Evolutionary conservation across 2,888 invertebrate genomes (phyloP).

Genomic region (Elmis aenea): DNA sequence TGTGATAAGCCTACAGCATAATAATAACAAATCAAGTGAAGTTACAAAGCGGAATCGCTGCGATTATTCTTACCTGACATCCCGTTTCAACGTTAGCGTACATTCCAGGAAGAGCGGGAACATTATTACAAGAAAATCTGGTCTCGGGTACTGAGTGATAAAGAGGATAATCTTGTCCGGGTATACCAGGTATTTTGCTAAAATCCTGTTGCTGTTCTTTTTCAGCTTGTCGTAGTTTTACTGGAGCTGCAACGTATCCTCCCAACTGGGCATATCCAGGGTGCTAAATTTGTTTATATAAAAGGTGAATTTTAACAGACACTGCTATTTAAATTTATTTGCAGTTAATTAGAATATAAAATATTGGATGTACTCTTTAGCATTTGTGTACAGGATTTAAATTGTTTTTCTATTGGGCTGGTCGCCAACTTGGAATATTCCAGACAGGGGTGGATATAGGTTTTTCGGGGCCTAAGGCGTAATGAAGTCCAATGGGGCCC

Average conservation of each 20-base stretch:
- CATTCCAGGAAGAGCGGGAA: constrained; percentile 79
- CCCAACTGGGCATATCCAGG: constrained; percentile 7
- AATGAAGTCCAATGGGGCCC: too few relatives aligned
- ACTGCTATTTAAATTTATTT: neutral
- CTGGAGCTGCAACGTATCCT: constrained; percentile 8
- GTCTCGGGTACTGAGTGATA: constrained; percentile 75
- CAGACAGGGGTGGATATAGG: too few relatives aligned
- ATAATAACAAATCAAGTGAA: constrained; percentile 6
- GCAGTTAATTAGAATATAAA: neutral
- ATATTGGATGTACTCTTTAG: too few relatives aligned
- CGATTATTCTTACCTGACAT: constrained; percentile 60
- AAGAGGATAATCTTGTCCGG: constrained; percentile 78
- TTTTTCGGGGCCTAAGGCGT: too few relatives aligned
- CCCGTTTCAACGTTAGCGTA: constrained; percentile 88
- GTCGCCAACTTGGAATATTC: too few relatives aligned
- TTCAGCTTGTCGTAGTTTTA: constrained; percentile 44
- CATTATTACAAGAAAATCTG: constrained; percentile 70
- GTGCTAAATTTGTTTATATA: constrained; percentile 4
- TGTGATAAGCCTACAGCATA: constrained; percentile 68
- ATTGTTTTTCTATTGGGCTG: too few relatives aligned
- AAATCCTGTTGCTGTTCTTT: constrained; percentile 69
- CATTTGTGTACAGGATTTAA: too few relatives aligned
- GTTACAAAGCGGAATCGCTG: neutral
- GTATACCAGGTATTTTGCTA: constrained; percentile 71
- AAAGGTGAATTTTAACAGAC: too few relatives aligned